A percentile compares a stretch with the other conserved stretches of the same genome.
These are phyloP conservation scores for Porites lobata DNA, from an alignment of 92 coral and sea anemone genomes.

Conservation along the genomic window DNA sequence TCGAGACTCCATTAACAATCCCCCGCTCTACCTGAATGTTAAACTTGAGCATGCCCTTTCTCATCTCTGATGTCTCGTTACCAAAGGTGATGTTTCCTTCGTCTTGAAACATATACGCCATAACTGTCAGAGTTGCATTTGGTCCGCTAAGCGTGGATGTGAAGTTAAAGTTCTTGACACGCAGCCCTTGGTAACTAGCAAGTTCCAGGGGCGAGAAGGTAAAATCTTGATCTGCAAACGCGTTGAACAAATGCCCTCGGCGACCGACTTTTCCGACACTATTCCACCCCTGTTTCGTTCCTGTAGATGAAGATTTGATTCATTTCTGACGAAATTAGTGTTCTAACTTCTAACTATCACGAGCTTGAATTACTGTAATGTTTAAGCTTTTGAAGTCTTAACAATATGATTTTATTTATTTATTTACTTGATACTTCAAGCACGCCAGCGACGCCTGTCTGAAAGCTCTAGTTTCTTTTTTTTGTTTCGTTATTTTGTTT, in stretches of 20 bases:
- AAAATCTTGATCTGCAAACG: conserved; percentile 24
- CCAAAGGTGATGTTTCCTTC: conserved; percentile 48
- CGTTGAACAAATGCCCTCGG: conserved; percentile 17
- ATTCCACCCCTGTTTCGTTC: conserved; percentile 33
- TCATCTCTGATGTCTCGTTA: conserved; percentile 43
- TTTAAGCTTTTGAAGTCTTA: too few relatives aligned
- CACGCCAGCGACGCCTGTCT: background rate
- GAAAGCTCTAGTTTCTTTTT: background rate
- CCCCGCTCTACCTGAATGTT: conserved; percentile 24
- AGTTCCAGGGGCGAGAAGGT: conserved; percentile 3
- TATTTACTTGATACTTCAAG: too few relatives aligned
- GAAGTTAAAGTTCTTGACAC: conserved; percentile 22
- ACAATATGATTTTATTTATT: too few relatives aligned
- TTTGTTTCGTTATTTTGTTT: background rate
- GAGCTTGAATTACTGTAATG: too few relatives aligned
- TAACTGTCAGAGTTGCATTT: conserved; percentile 4
- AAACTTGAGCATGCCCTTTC: conserved; percentile 53
- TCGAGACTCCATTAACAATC: background rate
- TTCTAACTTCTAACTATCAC: too few relatives aligned
- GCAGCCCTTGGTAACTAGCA: conserved; percentile 21
- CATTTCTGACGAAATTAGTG: too few relatives aligned
- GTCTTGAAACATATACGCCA: conserved; percentile 44
- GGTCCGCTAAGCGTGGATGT: background rate
- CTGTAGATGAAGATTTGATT: background rate
- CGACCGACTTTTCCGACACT: conserved; percentile 10